Conservation (phyloP, 2,797 vertebrate genomes). For the Gephyroberyx darwinii region DNA sequence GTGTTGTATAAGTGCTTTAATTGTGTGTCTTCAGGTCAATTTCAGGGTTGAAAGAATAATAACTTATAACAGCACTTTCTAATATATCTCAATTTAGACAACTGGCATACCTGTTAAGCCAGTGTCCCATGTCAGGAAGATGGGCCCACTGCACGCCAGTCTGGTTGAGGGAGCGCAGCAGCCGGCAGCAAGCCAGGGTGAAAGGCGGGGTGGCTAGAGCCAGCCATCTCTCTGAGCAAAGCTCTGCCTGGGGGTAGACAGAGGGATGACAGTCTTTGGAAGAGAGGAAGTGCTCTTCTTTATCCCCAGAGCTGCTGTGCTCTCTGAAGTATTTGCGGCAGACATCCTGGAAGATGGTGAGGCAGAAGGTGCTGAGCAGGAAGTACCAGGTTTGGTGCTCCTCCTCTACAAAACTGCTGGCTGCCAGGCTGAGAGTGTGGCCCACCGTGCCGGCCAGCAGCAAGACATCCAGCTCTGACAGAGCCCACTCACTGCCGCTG, state of each 20-base stretch:
- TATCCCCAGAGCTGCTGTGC: slow-evolving; percentile 50
- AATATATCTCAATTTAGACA: neutral
- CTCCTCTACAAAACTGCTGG: slow-evolving; percentile 97
- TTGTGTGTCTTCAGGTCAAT: neutral
- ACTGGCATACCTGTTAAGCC: slow-evolving; percentile 89
- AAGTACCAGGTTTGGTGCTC: slow-evolving; percentile 99
- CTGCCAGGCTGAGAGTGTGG: slow-evolving; percentile 89
- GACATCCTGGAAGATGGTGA: slow-evolving; percentile 89
- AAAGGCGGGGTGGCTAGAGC: slow-evolving; percentile 87
- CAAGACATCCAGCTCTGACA: slow-evolving; percentile 90
- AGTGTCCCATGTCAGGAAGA: slow-evolving; percentile 91
- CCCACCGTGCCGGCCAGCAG: slow-evolving; percentile 87
- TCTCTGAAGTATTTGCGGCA: slow-evolving; percentile 86
- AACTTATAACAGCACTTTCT: neutral
- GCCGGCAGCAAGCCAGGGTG: slow-evolving; percentile 88
- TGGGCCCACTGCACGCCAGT: slow-evolving; percentile 96
- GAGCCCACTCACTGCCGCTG: slow-evolving; percentile 68
- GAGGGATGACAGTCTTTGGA: slow-evolving; percentile 58
- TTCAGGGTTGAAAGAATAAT: neutral
- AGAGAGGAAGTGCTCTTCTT: slow-evolving; percentile 64
- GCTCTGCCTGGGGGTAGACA: slow-evolving; percentile 48
- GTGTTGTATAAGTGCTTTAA: no score
- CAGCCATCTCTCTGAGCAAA: slow-evolving; percentile 84
- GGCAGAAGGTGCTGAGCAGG: slow-evolving; percentile 90
- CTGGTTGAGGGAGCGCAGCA: slow-evolving; percentile 94